phyloP scores from a whole-genome alignment of 2,797 vertebrate genomes.

The Chelon auratus region DNA sequence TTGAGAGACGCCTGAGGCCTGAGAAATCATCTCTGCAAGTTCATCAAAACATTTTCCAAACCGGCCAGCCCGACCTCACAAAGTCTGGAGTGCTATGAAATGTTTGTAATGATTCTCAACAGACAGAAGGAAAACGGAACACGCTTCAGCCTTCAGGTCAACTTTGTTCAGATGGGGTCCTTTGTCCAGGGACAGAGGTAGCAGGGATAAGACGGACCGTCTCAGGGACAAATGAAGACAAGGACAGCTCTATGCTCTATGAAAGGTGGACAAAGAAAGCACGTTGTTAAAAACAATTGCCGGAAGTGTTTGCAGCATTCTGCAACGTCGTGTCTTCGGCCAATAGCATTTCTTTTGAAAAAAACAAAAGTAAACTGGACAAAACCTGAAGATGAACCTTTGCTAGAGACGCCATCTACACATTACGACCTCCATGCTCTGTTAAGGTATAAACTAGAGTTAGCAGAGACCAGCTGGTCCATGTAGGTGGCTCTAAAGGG shows the following conservation, averaged over 20 bases:
- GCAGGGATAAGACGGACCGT: constrained; percentile 49
- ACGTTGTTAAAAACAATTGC: not conserved
- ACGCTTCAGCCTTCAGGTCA: not conserved
- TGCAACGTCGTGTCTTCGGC: constrained; percentile 1
- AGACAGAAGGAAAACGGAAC: not conserved
- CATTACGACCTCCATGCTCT: not conserved
- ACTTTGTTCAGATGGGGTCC: constrained; percentile 26
- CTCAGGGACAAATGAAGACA: constrained; percentile 37
- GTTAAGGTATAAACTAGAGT: not conserved
- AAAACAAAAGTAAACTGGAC: too few relatives aligned
- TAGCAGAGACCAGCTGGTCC: constrained; percentile 49
- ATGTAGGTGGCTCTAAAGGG: constrained; percentile 50
- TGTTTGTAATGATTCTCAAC: not conserved
- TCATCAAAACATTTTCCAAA: not conserved
- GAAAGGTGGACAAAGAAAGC: not conserved
- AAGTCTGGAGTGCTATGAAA: not conserved
- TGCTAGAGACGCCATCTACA: not conserved
- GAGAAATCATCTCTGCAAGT: constrained; percentile 14
- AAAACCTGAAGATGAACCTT: not conserved
- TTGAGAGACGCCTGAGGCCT: not conserved
- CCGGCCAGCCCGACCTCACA: too few relatives aligned
- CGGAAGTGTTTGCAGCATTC: not conserved
- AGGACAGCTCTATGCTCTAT: not conserved
- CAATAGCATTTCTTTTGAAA: too few relatives aligned
- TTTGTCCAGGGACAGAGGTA: constrained; percentile 66